Evolutionary conservation across 2,888 invertebrate species (phyloP).

Genomic region (Monoplex corrugatus): DNA sequence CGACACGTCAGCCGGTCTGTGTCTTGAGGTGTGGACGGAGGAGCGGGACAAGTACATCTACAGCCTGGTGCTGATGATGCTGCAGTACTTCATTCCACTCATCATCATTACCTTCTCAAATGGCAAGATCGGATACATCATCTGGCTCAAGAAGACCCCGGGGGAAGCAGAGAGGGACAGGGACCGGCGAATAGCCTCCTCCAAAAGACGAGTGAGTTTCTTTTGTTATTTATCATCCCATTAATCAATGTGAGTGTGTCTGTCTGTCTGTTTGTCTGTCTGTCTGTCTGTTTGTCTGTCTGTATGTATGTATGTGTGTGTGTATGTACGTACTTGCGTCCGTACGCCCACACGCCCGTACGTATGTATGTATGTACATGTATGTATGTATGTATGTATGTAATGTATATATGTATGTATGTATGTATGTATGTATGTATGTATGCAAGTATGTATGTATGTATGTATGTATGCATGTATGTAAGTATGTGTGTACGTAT

Average conservation of each 20-base stretch:
- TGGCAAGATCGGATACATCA: constrained; percentile 91
- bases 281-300: neutral
- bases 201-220: constrained; percentile 90
- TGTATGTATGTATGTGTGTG: neutral
- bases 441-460: no score
- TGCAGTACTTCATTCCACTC: constrained; percentile 93
- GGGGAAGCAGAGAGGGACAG: constrained; percentile 93
- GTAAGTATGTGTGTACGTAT: no score
- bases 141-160: constrained; percentile 93
- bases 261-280: neutral
- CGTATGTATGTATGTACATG: neutral
- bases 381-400: neutral
- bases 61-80: constrained; percentile 87
- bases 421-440: no score
- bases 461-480: no score
- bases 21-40: constrained; percentile 65
- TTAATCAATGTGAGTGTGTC: no score
- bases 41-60: constrained; percentile 84
- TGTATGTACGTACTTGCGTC: neutral
- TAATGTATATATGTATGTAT: neutral
- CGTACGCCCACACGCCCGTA: neutral
- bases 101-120: constrained; percentile 92
- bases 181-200: constrained; percentile 91
- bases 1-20: constrained; percentile 58
- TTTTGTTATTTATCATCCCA: neutral